Evolutionary conservation across 2,797 vertebrate genomes (phyloP), one percentile per base, ranked within the genome.

Genomic region (Eptatretus atami): DNA sequence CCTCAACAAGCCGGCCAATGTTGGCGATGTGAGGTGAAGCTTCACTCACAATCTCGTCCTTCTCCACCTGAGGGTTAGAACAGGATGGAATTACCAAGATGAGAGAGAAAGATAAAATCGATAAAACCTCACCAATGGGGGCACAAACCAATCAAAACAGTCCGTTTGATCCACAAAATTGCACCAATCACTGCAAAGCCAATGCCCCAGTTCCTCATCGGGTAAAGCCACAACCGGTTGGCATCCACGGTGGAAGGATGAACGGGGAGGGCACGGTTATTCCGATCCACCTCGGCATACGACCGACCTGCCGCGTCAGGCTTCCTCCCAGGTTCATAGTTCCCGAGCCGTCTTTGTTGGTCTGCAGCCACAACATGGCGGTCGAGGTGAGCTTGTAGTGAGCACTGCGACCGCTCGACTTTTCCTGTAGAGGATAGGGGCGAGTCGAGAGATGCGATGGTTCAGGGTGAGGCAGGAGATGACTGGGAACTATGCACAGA

Each of bases 361-460:
- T 96, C 72, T 98, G 90, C 72, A 98, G 83, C 90, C 90, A 96
- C 69, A 98, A 78, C 90, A 98, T 98, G 75, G 95, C 88, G 1
- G 90, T 98, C 70, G 90, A 98, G 73, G 90, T 98, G 77, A 98
- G 78, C 77, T 98, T 98, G 76, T 98, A 98, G 73, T 95, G 90
- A 71, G 90, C 90, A 0, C 82, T 90, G 14, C 90, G 88, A 44
- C 88, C 90, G 1, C 86, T 98, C 68, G 90, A 88, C 71, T 98
- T 95, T 75, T 98, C 90, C 88, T 60, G 55, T 3, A 19, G 3
- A 13, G 13, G 54, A 57, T 19, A 2, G 61, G 61, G 61, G 64
- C 24, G 61, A 65, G 25, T 55, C 31, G 31, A 54, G 53, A 25
- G 61, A 52, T 52, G 52, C 31, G 15, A 54, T 65, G 53, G 64